Percentiles rank a stretch among this genome's conserved stretches.
Evolutionary conservation across 2,888 invertebrate species (phyloP).

Genomic region (Cheilosia vernalis): DNA sequence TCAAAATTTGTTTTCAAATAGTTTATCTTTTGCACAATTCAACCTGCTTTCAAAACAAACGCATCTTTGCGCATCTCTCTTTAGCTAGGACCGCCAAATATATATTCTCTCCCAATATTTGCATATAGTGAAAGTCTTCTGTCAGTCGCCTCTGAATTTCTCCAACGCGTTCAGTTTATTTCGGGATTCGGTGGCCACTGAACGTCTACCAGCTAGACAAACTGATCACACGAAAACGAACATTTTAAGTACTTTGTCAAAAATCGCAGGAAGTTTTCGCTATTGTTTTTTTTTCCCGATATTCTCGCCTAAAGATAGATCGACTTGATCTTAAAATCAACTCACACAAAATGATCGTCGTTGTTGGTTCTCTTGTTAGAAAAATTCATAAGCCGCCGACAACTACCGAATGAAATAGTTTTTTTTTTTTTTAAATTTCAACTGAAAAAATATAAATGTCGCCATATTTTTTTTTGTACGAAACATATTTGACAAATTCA

Average conservation of each 20-base stretch:
- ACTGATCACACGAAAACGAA: constrained; percentile 36
- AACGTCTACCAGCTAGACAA: constrained; percentile 62
- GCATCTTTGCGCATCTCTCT: constrained; percentile 61
- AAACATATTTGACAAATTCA: constrained; percentile 35
- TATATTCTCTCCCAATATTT: constrained; percentile 43
- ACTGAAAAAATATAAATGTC: constrained; percentile 37
- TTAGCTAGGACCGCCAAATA: constrained; percentile 50
- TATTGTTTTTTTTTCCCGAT: not conserved
- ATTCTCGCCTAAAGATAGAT: constrained; percentile 55
- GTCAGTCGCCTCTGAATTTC: constrained; percentile 54
- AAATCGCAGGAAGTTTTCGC: constrained; percentile 29
- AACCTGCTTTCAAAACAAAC: constrained; percentile 28
- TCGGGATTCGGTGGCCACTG: constrained; percentile 70
- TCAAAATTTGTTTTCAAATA: constrained; percentile 16
- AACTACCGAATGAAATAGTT: constrained; percentile 29
- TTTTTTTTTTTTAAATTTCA: constrained; percentile 30
- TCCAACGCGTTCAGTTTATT: constrained; percentile 69
- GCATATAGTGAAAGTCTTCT: constrained; percentile 40
- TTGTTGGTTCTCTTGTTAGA: constrained; percentile 23
- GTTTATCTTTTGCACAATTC: constrained; percentile 47
- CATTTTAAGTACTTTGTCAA: constrained; percentile 11
- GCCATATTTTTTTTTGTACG: constrained; percentile 28
- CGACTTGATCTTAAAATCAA: constrained; percentile 34
- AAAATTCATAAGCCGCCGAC: constrained; percentile 41
- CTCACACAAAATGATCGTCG: constrained; percentile 44